Evolutionary conservation across 2,113 vertebrate genomes (phyloP).

Genomic region (Mungos mungo): DNA sequence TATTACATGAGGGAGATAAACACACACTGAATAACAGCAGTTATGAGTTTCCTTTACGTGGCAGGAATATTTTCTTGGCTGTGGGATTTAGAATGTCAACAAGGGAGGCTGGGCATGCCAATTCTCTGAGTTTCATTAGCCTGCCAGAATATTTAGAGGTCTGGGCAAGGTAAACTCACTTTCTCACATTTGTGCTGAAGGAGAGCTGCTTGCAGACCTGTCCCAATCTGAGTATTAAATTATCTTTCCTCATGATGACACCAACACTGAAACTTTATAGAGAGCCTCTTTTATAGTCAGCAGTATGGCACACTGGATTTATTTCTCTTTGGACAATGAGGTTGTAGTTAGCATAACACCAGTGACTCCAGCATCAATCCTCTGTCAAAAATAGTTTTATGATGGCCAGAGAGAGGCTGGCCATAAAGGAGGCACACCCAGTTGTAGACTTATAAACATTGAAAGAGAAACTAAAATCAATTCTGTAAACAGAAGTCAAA

Average conservation of each 20-base stretch:
- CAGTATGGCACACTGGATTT: constrained; percentile 36
- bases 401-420: constrained; percentile 12
- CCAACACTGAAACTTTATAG: constrained; percentile 40
- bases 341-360: constrained; percentile 19
- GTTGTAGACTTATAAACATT: not conserved
- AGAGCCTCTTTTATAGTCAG: not conserved
- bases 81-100: not conserved
- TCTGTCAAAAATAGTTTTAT: constrained; percentile 54
- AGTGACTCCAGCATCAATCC: constrained; percentile 17
- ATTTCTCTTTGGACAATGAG: constrained; percentile 47
- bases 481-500: constrained; percentile 40
- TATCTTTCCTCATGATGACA: constrained; percentile 23
- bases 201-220: not conserved
- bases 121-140: constrained; percentile 36
- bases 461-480: constrained; percentile 49
- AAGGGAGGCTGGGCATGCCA: constrained; percentile 3
- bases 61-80: constrained; percentile 61
- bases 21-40: not conserved
- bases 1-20: constrained; percentile 12
- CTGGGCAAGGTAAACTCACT: constrained; percentile 21
- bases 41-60: constrained; percentile 50
- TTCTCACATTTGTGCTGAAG: not conserved
- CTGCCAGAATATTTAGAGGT: constrained; percentile 19
- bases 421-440: not conserved
- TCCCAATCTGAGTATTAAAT: constrained; percentile 13